These are phyloP conservation scores for Xiphophorus couchianus DNA, from an alignment of 2,113 vertebrate genomes.

Conservation along the genomic window DNA sequence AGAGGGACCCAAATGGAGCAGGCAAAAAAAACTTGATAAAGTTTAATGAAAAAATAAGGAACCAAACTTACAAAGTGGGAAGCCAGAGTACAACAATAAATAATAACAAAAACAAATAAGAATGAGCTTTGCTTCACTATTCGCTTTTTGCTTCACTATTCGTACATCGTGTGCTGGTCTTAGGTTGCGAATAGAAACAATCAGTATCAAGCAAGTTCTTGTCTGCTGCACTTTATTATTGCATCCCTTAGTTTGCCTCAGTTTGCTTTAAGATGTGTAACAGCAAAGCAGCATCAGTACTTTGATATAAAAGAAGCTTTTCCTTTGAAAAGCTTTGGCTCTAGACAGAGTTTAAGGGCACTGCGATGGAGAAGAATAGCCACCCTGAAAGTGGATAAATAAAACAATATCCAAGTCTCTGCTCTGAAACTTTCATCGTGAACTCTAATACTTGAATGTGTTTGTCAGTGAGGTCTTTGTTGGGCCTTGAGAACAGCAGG, in stretches of 20 bases:
- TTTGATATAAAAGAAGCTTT: constrained; percentile 7
- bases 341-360: constrained; percentile 5
- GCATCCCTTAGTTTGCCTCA: background rate
- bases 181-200: background rate
- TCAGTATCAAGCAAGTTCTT: background rate
- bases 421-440: constrained; percentile 49
- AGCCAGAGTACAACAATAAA: too few species aligned
- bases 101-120: too few species aligned
- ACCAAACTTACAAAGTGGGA: too few species aligned
- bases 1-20: too few species aligned
- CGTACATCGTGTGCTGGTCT: too few species aligned
- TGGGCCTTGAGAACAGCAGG: constrained; percentile 71
- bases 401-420: constrained; percentile 46
- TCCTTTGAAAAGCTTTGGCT: background rate
- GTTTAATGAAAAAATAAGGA: too few species aligned
- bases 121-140: too few species aligned
- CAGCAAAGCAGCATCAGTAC: background rate
- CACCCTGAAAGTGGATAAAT: constrained; percentile 35
- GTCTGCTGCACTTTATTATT: background rate
- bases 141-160: too few species aligned
- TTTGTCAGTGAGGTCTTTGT: constrained; percentile 64
- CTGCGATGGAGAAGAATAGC: constrained; percentile 5
- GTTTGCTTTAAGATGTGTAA: background rate
- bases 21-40: too few species aligned
- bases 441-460: constrained; percentile 35